These are phyloP conservation scores for Formica selysi DNA, from an alignment of 1,140 invertebrate genomes.

Conservation along the genomic window DNA sequence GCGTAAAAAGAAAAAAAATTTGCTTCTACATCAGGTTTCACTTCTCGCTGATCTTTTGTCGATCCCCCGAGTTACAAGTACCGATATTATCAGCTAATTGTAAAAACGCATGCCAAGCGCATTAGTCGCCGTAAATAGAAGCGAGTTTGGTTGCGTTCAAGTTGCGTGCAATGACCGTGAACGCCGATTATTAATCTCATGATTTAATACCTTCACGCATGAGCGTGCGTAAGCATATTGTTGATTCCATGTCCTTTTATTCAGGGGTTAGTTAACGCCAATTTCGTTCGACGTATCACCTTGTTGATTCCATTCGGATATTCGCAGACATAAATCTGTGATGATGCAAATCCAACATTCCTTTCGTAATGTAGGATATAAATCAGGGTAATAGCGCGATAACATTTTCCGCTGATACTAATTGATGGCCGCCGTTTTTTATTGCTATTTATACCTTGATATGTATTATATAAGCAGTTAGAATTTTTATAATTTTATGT, in stretches of 20 bases:
- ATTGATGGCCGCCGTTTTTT: neutral
- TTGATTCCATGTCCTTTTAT: slow-evolving; percentile 50
- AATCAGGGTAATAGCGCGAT: neutral
- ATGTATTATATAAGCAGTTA: slow-evolving; percentile 6
- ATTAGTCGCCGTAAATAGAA: slow-evolving; percentile 37
- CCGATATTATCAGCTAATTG: slow-evolving; percentile 40
- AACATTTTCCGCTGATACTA: neutral
- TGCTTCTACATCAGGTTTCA: neutral
- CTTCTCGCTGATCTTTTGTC: neutral
- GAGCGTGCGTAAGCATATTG: slow-evolving; percentile 20
- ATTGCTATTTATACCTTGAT: neutral
- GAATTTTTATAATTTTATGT: slow-evolving; percentile 2
- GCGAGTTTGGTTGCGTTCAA: neutral
- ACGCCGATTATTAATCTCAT: slow-evolving; percentile 31
- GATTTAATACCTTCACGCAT: slow-evolving; percentile 37
- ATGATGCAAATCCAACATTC: slow-evolving; percentile 33
- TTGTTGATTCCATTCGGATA: neutral
- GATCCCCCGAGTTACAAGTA: neutral
- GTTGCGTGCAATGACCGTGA: slow-evolving; percentile 45
- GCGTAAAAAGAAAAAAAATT: neutral
- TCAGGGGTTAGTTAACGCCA: neutral
- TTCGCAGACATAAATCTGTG: neutral
- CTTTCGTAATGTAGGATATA: slow-evolving; percentile 28
- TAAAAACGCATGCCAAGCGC: slow-evolving; percentile 22
- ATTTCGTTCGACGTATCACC: neutral